A percentile compares a stretch with the other conserved stretches of the same genome.
phyloP scores from a whole-genome alignment of 2,888 invertebrate species.

The Acronicta psi region DNA sequence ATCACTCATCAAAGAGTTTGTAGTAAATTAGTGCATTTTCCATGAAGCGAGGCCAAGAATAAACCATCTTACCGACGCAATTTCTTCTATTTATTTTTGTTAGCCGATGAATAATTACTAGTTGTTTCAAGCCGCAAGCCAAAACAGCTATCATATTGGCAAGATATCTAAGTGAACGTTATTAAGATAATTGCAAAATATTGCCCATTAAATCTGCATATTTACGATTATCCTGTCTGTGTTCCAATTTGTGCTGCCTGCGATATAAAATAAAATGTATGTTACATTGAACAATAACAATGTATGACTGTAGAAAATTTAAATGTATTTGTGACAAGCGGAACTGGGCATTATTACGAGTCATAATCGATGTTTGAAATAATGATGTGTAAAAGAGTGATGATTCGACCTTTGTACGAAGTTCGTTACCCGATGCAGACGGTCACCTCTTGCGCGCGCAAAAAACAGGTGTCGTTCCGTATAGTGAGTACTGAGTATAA shows the following conservation, averaged over 20 bases:
- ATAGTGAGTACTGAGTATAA: conserved; percentile 17
- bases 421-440: conserved; percentile 58
- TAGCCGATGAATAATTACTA: conserved; percentile 48
- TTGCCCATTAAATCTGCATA: conserved; percentile 16
- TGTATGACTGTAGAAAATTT: conserved; percentile 12
- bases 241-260: conserved; percentile 13
- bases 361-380: conserved; percentile 12
- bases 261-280: conserved; percentile 8
- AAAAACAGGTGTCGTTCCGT: conserved; percentile 28
- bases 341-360: conserved; percentile 13
- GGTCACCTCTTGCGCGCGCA: conserved; percentile 45
- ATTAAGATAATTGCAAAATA: conserved; percentile 40
- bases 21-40: conserved; percentile 42
- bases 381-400: conserved; percentile 14
- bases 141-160: conserved; percentile 43
- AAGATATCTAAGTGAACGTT: conserved; percentile 33
- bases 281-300: conserved; percentile 12
- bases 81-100: conserved; percentile 52
- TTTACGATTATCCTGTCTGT: conserved; percentile 26
- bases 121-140: conserved; percentile 44
- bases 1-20: conserved; percentile 41
- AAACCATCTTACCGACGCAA: conserved; percentile 34
- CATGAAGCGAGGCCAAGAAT: conserved; percentile 40
- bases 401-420: conserved; percentile 31
- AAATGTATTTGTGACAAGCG: conserved; percentile 25